phyloP scores from a whole-genome alignment of 1,140 invertebrate genomes.

The Brachionus koreanus region DNA sequence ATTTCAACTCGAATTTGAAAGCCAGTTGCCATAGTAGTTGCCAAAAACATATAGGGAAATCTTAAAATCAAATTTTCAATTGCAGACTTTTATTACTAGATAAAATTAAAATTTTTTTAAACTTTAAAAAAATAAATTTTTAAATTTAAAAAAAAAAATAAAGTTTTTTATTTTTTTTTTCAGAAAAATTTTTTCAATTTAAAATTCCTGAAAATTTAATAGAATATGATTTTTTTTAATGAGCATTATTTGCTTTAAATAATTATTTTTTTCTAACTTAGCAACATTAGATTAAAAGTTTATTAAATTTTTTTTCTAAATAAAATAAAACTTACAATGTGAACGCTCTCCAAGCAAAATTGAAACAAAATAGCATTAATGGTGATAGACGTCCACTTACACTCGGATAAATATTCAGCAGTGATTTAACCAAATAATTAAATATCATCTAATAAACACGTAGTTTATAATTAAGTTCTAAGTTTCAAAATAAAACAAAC shows the following conservation, averaged over 20 bases:
- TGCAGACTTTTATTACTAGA: not conserved
- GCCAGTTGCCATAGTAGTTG: conserved; percentile 44
- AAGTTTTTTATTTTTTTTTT: too few relatives aligned
- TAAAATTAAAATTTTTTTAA: not conserved
- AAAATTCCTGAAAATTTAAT: too few relatives aligned
- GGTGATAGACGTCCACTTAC: conserved; percentile 18
- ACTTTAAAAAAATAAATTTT: too few relatives aligned
- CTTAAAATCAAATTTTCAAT: not conserved
- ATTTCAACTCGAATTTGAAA: conserved; percentile 44
- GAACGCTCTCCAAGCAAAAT: conserved; percentile 42
- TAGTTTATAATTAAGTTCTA: not conserved
- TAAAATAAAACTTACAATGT: conserved; percentile 15
- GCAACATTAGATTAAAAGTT: not conserved
- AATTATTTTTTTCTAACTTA: not conserved
- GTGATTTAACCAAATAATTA: not conserved
- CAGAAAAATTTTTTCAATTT: too few relatives aligned
- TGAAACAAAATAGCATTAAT: conserved; percentile 38
- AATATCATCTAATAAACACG: conserved; percentile 32
- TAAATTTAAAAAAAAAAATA: too few relatives aligned
- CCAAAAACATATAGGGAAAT: conserved; percentile 43
- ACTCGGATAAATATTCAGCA: conserved; percentile 14
- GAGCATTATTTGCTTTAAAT: too few relatives aligned
- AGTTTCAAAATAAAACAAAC: not conserved
- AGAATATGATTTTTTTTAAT: too few relatives aligned
- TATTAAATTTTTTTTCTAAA: not conserved